Base-by-base conservation (phyloP, 92 coral and sea anemone species). In the Phenganax marumi region DNA sequence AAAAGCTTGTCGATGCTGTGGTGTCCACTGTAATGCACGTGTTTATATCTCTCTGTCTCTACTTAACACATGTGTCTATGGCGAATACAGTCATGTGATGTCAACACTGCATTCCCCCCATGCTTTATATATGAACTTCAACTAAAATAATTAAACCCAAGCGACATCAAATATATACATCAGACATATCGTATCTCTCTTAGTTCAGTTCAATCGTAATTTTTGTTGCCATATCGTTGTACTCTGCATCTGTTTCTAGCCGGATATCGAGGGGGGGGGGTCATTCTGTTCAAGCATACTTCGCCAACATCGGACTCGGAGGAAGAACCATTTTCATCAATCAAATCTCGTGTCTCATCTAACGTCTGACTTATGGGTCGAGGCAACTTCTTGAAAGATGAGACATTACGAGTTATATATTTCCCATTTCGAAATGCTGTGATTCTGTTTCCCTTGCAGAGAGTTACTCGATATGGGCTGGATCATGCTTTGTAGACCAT, bases 1-100 rank as follows among this genome's bases (percentile, higher is more conserved):
- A 11, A 68, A 23, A 8, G 50, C 74, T 68, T 23, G 70, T 63
- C 22, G 70, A 63, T n/a, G n/a, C n/a, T n/a, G n/a, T n/a, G n/a
- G n/a, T n/a, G n/a, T n/a, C n/a, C n/a, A n/a, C n/a, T n/a, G n/a
- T n/a, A n/a, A n/a, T n/a, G 43, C 43, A 33, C 43, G 43, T 33
- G 43, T 33, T 33, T 33, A 33, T 33, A 33, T 33, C 43, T 5
- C 5, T 5, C 5, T 33, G 2, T 5, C 43, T 33, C 43, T 2
- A 5, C 43, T 5, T 5, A 33, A 33, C 43, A 33, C 43, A 33
- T 33, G 5, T 5, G 43, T 33, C 43, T 33, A 33, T 33, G 43
- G 5, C 43, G 43, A 33, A 2, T 33, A 33, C 43, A 33, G 63
- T 56, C 17, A 56, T 19, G 1, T 58, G 22, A 58, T 7, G 65